Conservation (phyloP, 2,113 vertebrate species). For the Mus pahari region DNA sequence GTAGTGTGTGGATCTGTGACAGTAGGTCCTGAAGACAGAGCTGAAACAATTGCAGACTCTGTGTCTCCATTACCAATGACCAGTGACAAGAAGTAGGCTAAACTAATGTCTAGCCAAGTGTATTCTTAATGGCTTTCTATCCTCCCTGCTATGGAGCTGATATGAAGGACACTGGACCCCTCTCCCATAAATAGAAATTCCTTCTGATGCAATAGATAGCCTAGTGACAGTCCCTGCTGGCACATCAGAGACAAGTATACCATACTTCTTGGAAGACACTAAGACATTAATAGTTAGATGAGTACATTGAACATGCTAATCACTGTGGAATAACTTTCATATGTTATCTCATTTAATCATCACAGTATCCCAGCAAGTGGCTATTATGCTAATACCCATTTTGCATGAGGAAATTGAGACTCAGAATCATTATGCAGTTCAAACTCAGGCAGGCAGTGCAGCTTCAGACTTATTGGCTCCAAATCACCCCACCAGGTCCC, state of each 20-base stretch:
- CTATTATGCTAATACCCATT: neutral
- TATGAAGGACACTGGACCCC: neutral
- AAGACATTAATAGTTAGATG: constrained; percentile 37
- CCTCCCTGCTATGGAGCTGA: constrained; percentile 23
- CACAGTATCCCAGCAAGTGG: neutral
- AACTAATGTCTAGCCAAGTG: constrained; percentile 1
- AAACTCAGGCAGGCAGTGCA: neutral
- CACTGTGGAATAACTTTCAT: neutral
- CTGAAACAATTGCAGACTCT: neutral
- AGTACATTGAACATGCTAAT: neutral
- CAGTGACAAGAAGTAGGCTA: constrained; percentile 32
- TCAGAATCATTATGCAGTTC: neutral
- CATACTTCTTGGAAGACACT: neutral
- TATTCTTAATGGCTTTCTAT: constrained; percentile 41
- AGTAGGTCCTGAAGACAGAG: neutral
- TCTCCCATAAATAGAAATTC: neutral
- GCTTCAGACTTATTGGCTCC: neutral
- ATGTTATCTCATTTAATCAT: constrained; percentile 44
- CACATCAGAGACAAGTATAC: neutral
- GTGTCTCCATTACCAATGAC: constrained; percentile 31
- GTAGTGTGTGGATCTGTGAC: neutral
- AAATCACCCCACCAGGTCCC: neutral
- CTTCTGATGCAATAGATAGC: neutral
- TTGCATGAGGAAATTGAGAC: constrained; percentile 37
- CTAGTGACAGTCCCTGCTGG: neutral